A percentile compares a stretch with the other conserved stretches of the same genome.
phyloP scores from a whole-genome alignment of 2,797 vertebrate species.

The Acipenser transmontanus region DNA sequence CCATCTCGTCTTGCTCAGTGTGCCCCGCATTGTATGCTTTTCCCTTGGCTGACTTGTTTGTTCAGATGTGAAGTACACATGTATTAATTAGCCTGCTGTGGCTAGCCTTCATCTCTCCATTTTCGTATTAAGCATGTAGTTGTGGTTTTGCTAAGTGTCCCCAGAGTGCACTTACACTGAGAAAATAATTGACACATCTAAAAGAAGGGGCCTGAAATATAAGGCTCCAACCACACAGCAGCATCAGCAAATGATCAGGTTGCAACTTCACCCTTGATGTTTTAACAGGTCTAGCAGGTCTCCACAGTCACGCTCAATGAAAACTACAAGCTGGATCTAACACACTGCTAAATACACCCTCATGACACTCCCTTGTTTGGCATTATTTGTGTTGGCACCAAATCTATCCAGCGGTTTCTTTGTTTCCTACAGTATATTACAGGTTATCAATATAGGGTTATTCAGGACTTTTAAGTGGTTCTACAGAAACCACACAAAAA shows the following conservation, averaged over 20 bases:
- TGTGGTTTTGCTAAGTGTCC: slow-evolving; percentile 25
- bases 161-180: slow-evolving; percentile 23
- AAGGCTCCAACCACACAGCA: slow-evolving; percentile 14
- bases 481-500: too few relatives aligned
- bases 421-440: too few relatives aligned
- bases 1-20: background rate
- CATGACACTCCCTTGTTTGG: slow-evolving; percentile 27
- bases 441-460: too few relatives aligned
- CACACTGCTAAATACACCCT: slow-evolving; percentile 40
- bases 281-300: slow-evolving; percentile 7
- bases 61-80: slow-evolving; percentile 3
- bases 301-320: slow-evolving; percentile 38
- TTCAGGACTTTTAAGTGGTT: too few relatives aligned
- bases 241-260: slow-evolving; percentile 1
- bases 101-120: slow-evolving; percentile 22
- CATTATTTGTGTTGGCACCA: slow-evolving; percentile 20
- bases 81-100: slow-evolving; percentile 19
- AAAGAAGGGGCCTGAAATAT: slow-evolving; percentile 20
- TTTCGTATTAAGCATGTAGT: slow-evolving; percentile 24
- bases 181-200: slow-evolving; percentile 31
- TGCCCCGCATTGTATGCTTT: background rate
- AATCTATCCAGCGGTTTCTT: slow-evolving; percentile 6
- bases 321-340: slow-evolving; percentile 47
- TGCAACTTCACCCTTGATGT: slow-evolving; percentile 25
- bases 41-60: background rate